Evolutionary conservation across 2,888 invertebrate genomes (phyloP).

Genomic region (Thumatha senex): DNA sequence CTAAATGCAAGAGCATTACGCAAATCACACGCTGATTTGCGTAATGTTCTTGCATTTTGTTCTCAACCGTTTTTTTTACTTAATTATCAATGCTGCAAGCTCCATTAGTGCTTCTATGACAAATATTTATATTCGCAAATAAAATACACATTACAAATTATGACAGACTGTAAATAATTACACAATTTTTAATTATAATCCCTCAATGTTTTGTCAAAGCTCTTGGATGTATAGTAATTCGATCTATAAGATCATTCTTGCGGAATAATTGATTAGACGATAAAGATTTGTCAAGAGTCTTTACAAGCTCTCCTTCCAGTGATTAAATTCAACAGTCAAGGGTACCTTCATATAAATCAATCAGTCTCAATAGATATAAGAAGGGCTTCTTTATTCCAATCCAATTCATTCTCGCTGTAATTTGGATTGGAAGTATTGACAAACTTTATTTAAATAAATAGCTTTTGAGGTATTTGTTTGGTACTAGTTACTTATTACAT

Average conservation of each 20-base stretch:
- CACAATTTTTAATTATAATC: constrained; percentile 9
- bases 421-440: neutral
- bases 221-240: neutral
- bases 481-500: too few species aligned
- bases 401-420: neutral
- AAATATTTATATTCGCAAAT: too few species aligned
- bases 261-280: constrained; percentile 24
- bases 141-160: neutral
- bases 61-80: too few species aligned
- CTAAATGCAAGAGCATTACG: too few species aligned
- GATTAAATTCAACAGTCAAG: constrained; percentile 15
- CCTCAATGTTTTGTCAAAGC: constrained; percentile 14
- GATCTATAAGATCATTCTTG: constrained; percentile 17
- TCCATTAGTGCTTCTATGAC: neutral
- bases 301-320: constrained; percentile 6
- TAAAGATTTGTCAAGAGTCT: constrained; percentile 18
- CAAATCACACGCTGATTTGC: neutral
- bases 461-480: too few species aligned
- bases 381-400: neutral
- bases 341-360: constrained; percentile 13
- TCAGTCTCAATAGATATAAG: neutral
- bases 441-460: too few species aligned
- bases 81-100: neutral
- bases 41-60: neutral
- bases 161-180: constrained; percentile 10